phyloP scores from a whole-genome alignment of 2,113 vertebrate genomes.

The Trachemys scripta region DNA sequence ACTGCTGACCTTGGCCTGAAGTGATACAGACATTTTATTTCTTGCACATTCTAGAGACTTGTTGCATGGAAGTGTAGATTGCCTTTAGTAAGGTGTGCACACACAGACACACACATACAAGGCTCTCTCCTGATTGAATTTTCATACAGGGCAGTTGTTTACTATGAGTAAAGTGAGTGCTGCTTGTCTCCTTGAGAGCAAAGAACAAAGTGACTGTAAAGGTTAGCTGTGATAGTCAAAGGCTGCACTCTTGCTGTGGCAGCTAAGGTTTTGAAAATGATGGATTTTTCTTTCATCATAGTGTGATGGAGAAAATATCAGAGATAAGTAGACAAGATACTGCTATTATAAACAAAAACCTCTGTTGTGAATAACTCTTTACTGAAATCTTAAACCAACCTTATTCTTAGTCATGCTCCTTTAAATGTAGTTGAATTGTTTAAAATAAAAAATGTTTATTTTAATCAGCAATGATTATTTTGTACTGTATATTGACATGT shows the following conservation, averaged over 20 bases:
- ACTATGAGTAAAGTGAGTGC: background rate
- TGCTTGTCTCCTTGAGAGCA: background rate
- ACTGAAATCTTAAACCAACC: background rate
- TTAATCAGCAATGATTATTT: background rate
- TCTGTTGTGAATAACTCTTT: background rate
- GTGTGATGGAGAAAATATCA: background rate
- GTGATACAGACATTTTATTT: background rate
- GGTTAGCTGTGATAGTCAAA: background rate
- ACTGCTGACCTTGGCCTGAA: background rate
- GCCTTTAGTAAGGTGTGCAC: background rate
- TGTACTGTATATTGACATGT: background rate
- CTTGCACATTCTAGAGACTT: background rate
- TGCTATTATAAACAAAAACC: background rate
- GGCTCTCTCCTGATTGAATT: background rate
- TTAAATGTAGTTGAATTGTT: background rate
- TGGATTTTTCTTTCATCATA: conserved; percentile 13
- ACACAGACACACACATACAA: rapidly evolving
- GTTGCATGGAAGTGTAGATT: background rate
- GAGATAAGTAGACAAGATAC: conserved; percentile 11
- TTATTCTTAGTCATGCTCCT: background rate
- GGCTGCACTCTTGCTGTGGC: background rate
- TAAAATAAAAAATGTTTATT: background rate
- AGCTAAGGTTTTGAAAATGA: background rate
- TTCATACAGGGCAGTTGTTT: background rate
- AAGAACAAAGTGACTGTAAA: background rate